These are phyloP conservation scores for Drosophila oshimai DNA, from an alignment of 1,140 invertebrate genomes.

Conservation along the genomic window DNA sequence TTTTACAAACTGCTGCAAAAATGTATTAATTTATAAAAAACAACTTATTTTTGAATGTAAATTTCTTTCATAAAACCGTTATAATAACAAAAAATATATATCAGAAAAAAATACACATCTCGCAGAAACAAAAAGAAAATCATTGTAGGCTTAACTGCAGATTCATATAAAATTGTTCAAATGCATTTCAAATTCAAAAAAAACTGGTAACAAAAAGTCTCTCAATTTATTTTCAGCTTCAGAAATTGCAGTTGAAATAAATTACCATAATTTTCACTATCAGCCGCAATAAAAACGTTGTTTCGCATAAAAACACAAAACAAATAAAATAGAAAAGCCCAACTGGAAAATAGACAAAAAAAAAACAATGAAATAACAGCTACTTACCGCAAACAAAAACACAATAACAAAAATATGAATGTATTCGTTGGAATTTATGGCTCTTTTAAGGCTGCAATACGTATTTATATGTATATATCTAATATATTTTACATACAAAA, in stretches of 20 bases:
- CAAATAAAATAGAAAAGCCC: background rate
- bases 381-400: constrained; percentile 53
- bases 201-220: background rate
- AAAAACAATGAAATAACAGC: constrained; percentile 14
- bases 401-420: constrained; percentile 36
- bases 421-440: constrained; percentile 36
- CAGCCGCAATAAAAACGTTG: constrained; percentile 15
- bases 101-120: too few relatives aligned
- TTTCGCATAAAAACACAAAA: constrained; percentile 10
- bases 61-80: too few relatives aligned
- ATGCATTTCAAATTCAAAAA: too few relatives aligned
- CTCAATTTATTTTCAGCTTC: background rate
- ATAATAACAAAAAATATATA: too few relatives aligned
- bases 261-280: constrained; percentile 42
- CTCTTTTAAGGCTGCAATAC: constrained; percentile 15
- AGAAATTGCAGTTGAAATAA: constrained; percentile 14
- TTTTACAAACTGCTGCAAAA: too few relatives aligned
- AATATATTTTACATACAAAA: background rate
- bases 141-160: too few relatives aligned
- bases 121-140: too few relatives aligned
- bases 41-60: too few relatives aligned
- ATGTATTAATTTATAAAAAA: background rate
- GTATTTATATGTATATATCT: background rate
- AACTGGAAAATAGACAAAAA: constrained; percentile 47
- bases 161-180: too few relatives aligned